phyloP scores from a whole-genome alignment of 2,113 vertebrate genomes.

The Toxotes jaculatrix region DNA sequence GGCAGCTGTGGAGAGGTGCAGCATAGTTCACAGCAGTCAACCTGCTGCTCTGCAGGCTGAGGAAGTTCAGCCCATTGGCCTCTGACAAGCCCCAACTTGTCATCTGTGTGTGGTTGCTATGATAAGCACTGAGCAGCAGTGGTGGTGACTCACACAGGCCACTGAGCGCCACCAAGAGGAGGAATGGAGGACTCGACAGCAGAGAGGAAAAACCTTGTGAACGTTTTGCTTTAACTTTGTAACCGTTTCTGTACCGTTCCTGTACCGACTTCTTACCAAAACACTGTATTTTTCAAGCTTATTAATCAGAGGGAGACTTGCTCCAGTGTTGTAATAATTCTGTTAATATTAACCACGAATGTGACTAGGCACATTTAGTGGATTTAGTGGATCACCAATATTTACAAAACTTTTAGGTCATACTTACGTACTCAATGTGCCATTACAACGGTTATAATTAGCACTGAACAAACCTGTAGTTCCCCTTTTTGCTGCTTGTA shows the following conservation, averaged over 20 bases:
- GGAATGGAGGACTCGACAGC: background rate
- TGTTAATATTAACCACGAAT: background rate
- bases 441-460: background rate
- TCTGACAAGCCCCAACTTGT: conserved; percentile 62
- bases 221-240: background rate
- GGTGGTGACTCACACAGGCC: background rate
- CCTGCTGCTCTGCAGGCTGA: conserved; percentile 40
- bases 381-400: background rate
- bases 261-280: background rate
- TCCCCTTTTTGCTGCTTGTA: background rate
- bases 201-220: background rate
- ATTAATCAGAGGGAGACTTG: background rate
- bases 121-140: conserved; percentile 19
- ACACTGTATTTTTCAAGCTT: background rate
- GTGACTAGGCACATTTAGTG: background rate
- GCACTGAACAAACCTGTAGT: background rate
- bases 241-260: background rate
- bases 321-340: background rate
- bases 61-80: conserved; percentile 46
- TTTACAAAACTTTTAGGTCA: background rate
- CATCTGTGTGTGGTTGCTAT: conserved; percentile 43
- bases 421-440: background rate
- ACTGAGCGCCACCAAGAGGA: conserved; percentile 48
- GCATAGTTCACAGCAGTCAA: background rate
- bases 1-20: background rate